Percentiles rank a stretch among this genome's conserved stretches.
phyloP scores from a whole-genome alignment of 2,113 vertebrate species.

The Malaclemys terrapin region DNA sequence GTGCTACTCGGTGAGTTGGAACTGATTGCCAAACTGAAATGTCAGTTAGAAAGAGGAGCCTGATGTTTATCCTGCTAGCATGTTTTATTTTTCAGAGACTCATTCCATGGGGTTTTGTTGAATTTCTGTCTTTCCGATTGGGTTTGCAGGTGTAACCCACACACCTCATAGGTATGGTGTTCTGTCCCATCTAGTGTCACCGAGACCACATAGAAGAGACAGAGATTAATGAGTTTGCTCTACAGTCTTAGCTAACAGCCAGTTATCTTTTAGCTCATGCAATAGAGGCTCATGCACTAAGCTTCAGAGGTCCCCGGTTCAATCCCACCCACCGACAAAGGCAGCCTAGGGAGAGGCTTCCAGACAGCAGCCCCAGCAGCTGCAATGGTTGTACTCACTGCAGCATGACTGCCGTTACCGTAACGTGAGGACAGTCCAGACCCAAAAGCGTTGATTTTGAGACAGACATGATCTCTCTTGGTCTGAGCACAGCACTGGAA shows the following conservation, averaged over 20 bases:
- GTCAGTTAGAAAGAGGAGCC: background rate
- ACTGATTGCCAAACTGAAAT: accelerated
- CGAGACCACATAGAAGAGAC: too few relatives aligned
- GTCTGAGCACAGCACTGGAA: background rate
- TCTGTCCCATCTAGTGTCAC: too few relatives aligned
- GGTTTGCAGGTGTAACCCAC: background rate
- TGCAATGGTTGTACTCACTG: background rate
- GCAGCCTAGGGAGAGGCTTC: background rate
- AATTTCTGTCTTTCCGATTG: accelerated
- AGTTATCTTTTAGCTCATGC: too few relatives aligned
- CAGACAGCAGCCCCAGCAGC: background rate
- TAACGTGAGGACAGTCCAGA: background rate
- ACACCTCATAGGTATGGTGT: too few relatives aligned
- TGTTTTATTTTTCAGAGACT: background rate
- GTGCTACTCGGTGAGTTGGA: accelerated
- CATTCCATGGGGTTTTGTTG: background rate
- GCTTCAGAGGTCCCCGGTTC: too few relatives aligned
- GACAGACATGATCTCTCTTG: background rate
- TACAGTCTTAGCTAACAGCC: too few relatives aligned
- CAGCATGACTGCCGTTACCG: background rate
- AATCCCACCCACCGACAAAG: too few relatives aligned
- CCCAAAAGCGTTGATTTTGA: background rate
- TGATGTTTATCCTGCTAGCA: background rate
- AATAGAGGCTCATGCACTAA: too few relatives aligned
- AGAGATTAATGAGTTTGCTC: too few relatives aligned